Base-by-base conservation (phyloP, 1,140 invertebrate species). In the Halyomorpha halys region DNA sequence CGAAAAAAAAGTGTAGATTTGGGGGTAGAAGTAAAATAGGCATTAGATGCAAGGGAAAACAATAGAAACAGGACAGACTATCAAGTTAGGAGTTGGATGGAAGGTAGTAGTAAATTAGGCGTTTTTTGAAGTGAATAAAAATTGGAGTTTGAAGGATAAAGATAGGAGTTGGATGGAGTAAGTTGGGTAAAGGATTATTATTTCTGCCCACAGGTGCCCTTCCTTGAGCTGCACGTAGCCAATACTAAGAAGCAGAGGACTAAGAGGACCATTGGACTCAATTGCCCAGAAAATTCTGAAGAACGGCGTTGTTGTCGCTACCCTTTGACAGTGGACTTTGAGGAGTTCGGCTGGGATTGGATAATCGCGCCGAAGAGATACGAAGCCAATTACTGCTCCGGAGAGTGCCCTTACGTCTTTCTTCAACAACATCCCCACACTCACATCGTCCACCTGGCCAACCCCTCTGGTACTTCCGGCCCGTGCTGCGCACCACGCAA, bases 281-380 rank as follows among this genome's bases (percentile, higher is more conserved):
- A 86, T 70, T 91, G 89, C 75, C 83, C 87, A 66, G 87, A 89
- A 67, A 81, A 82, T 49, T 84, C 82, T 8, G 81, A 86, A 63
- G 89, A 94, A 71, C 81, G 82, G 5, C 80, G 89, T 23, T 94
- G 92, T 74, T 95, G 92, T 73, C 84, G 90, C 16, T 94, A 94
- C 74, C 89, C 90, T 1, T 80, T 98, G 18, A 90, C 89, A 14
- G 93, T 99, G 15, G 91, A 98, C 77, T 98, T 99, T 76, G 89
- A 88, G 69, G 90, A 92, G 68, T 94, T 98, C 72, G 94, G 93
- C 14, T 98, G 95, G 94, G 93, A 97, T 71, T 98, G 94, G 89
- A 94, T 98, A 70, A 93, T 99, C 44, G 94, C 94, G 0, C 96
- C 96, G 0, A 90, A 91, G 70, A 84, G 86, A 68, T 99, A 98